These are phyloP conservation scores for Nyleta sp. DNA, from an alignment of 2,888 invertebrate genomes.

Conservation along the genomic window DNA sequence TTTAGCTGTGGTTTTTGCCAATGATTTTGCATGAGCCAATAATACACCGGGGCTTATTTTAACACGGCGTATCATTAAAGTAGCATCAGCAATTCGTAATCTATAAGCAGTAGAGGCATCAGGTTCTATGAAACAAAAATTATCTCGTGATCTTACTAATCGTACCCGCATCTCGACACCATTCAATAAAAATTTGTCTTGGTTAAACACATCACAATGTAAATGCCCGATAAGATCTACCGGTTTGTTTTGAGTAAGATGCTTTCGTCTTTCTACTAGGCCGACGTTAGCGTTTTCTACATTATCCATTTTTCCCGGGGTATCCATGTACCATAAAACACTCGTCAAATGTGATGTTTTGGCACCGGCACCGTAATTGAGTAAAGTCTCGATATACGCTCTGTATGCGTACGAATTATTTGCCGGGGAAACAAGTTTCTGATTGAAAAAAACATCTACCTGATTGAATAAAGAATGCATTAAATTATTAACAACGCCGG, in stretches of 20 bases:
- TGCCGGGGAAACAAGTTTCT: conserved; percentile 67
- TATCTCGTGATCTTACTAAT: conserved; percentile 52
- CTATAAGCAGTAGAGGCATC: not conserved
- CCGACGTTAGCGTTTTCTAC: not conserved
- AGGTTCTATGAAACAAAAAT: conserved; percentile 58
- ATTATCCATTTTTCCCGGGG: conserved; percentile 17
- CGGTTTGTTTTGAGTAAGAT: not conserved
- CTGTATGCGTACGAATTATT: conserved; percentile 68
- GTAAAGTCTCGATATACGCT: conserved; percentile 67
- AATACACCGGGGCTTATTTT: conserved; percentile 68
- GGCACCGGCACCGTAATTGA: conserved; percentile 61
- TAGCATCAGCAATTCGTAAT: conserved; percentile 41
- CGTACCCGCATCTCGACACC: not conserved
- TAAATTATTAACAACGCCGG: not conserved
- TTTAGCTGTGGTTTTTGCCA: conserved; percentile 60
- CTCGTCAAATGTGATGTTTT: conserved; percentile 64
- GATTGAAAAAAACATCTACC: conserved; percentile 68
- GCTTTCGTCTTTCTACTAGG: not conserved
- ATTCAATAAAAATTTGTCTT: conserved; percentile 67
- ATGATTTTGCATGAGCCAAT: conserved; percentile 67
- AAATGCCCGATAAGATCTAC: conserved; percentile 43
- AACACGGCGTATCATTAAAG: conserved; percentile 66
- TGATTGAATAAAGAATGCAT: conserved; percentile 28
- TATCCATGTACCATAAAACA: conserved; percentile 37
- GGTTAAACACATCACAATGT: conserved; percentile 67